Conservation (phyloP, 53 echinoderm and acorn worm genomes). For the Luidia sarsii region DNA sequence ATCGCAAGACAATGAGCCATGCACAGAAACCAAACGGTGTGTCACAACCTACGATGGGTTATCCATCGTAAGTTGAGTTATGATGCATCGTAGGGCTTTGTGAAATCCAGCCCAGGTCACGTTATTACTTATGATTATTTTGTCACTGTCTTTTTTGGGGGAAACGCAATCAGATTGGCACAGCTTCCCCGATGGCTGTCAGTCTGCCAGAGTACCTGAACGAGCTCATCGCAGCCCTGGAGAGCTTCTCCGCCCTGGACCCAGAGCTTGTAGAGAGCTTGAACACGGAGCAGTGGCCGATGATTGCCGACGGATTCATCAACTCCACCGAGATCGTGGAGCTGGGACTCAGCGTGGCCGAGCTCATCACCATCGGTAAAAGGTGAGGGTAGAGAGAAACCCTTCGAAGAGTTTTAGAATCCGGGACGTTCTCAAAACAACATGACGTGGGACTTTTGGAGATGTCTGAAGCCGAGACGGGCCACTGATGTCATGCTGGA, state of each 20-base stretch:
- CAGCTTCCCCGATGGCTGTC: background rate
- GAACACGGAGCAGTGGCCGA: conserved; percentile 35
- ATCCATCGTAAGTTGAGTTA: too few relatives aligned
- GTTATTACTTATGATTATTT: background rate
- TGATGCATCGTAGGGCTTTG: too few relatives aligned
- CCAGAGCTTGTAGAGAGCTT: conserved; percentile 2
- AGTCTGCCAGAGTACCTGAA: conserved; percentile 28
- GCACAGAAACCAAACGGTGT: too few relatives aligned
- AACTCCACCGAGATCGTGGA: conserved; percentile 16
- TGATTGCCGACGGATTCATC: background rate
- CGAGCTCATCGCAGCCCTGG: conserved; percentile 8
- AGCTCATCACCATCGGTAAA: conserved; percentile 4
- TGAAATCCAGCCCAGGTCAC: too few relatives aligned
- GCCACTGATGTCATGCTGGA: conserved; percentile 56
- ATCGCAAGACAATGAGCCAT: too few relatives aligned
- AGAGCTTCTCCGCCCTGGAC: conserved; percentile 7
- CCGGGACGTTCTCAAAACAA: too few relatives aligned
- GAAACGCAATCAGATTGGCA: background rate
- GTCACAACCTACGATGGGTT: too few relatives aligned
- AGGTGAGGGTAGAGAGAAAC: too few relatives aligned
- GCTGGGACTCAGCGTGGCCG: conserved; percentile 21
- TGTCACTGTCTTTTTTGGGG: background rate
- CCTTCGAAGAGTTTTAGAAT: too few relatives aligned
- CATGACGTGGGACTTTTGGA: too few relatives aligned
- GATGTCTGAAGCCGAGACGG: too few relatives aligned